Evolutionary conservation across 2,113 vertebrate species (phyloP).

Genomic region (Tympanuchus pallidicinctus): DNA sequence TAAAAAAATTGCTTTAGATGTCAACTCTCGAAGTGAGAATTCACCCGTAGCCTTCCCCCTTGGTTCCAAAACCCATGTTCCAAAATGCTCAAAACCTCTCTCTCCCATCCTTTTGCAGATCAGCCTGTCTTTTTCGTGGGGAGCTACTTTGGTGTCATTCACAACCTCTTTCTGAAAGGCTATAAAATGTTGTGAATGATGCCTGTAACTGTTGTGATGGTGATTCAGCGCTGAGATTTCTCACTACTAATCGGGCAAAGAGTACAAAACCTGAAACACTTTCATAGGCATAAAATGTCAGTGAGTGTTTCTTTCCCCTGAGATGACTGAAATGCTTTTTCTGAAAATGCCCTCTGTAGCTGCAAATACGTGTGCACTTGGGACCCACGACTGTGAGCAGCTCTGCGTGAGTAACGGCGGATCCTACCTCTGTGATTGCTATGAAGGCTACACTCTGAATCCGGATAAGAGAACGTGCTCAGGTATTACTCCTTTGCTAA

Average conservation of each 20-base stretch:
- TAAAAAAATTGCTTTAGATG: not conserved
- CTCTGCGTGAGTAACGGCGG: constrained; percentile 78
- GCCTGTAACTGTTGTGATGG: not conserved
- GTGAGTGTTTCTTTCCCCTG: not conserved
- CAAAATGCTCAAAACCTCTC: not conserved
- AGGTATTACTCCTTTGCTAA: constrained; percentile 60
- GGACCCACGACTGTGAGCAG: constrained; percentile 87
- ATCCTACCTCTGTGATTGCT: constrained; percentile 88
- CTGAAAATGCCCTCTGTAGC: constrained; percentile 68
- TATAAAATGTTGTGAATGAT: not conserved
- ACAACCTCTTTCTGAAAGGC: not conserved
- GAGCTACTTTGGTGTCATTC: not conserved
- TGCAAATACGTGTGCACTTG: constrained; percentile 81
- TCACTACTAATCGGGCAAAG: not conserved
- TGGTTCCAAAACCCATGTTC: not conserved
- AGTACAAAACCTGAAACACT: not conserved
- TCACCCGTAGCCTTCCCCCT: not conserved
- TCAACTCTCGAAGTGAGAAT: not conserved
- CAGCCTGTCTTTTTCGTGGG: not conserved
- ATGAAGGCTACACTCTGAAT: constrained; percentile 85
- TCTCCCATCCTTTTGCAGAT: not conserved
- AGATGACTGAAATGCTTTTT: not conserved
- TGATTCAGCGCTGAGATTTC: not conserved
- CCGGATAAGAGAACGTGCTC: constrained; percentile 88
- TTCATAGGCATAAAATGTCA: not conserved